A percentile compares a stretch with the other conserved stretches of the same genome.
phyloP scores from a whole-genome alignment of 2,888 invertebrate genomes.

The Pterobdella sp. region DNA sequence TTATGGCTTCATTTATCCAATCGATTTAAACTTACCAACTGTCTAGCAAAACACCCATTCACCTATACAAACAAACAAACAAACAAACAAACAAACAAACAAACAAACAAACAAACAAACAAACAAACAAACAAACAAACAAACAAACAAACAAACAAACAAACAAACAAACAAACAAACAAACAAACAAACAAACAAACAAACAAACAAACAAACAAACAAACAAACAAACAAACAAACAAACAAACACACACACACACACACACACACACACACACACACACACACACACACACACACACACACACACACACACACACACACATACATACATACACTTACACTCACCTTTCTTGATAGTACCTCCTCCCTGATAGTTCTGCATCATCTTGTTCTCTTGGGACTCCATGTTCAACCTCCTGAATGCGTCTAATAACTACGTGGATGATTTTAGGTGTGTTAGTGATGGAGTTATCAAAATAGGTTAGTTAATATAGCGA shows the following conservation, averaged over 20 bases:
- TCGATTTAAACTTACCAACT: too few relatives aligned
- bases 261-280: not conserved
- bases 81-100: too few relatives aligned
- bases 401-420: constrained; percentile 5
- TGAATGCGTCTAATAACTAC: constrained; percentile 7
- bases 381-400: constrained; percentile 3
- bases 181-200: not conserved
- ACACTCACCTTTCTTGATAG: not conserved
- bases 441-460: not conserved
- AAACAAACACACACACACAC: not conserved
- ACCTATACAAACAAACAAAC: too few relatives aligned
- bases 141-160: too few relatives aligned
- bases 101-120: too few relatives aligned
- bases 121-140: too few relatives aligned
- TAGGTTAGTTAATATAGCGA: not conserved
- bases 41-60: too few relatives aligned
- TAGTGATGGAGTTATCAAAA: not conserved
- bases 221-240: not conserved
- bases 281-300: not conserved
- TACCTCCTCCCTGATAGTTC: constrained; percentile 15
- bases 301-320: constrained; percentile 11
- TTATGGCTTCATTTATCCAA: too few relatives aligned
- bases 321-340: constrained; percentile 5
- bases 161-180: too few relatives aligned
- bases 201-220: not conserved